phyloP scores from a whole-genome alignment of 2,888 invertebrate species.

The Amphipoea oculea region DNA sequence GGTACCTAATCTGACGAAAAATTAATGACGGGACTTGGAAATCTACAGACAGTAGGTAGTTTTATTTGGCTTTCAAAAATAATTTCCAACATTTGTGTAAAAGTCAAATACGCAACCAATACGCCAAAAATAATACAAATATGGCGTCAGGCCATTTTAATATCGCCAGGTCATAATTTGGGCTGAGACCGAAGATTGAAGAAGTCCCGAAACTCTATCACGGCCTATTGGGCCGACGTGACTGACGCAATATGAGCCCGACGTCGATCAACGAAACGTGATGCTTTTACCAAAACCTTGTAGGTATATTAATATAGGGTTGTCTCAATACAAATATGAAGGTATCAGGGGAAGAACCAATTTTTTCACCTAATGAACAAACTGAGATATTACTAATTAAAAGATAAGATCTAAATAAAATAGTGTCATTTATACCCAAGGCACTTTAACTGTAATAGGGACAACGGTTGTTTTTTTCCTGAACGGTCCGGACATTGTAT shows the following conservation, averaged over 20 bases:
- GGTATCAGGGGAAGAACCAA: no score
- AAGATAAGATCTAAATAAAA: no score
- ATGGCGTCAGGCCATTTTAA: constrained; percentile 35
- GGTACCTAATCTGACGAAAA: not conserved
- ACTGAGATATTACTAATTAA: no score
- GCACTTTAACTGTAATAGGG: no score
- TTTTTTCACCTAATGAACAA: no score
- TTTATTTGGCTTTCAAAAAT: not conserved
- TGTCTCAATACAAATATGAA: constrained; percentile 17
- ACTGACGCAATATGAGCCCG: constrained; percentile 53
- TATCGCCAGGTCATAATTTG: constrained; percentile 43
- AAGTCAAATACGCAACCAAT: constrained; percentile 1
- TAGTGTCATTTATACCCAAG: no score
- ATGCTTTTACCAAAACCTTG: constrained; percentile 60
- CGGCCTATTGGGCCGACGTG: constrained; percentile 61
- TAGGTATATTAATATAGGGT: constrained; percentile 15
- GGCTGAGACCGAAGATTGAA: constrained; percentile 53
- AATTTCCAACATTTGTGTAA: not conserved
- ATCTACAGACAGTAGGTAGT: not conserved
- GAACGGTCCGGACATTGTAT: no score
- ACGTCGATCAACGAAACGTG: constrained; percentile 62
- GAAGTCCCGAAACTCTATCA: constrained; percentile 60
- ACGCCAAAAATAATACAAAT: constrained; percentile 35
- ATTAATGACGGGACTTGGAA: not conserved
- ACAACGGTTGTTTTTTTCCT: no score